A percentile compares a stretch with the other conserved stretches of the same genome.
Evolutionary conservation across 2,888 invertebrate genomes (phyloP).

Genomic region (Pelosia muscerda): DNA sequence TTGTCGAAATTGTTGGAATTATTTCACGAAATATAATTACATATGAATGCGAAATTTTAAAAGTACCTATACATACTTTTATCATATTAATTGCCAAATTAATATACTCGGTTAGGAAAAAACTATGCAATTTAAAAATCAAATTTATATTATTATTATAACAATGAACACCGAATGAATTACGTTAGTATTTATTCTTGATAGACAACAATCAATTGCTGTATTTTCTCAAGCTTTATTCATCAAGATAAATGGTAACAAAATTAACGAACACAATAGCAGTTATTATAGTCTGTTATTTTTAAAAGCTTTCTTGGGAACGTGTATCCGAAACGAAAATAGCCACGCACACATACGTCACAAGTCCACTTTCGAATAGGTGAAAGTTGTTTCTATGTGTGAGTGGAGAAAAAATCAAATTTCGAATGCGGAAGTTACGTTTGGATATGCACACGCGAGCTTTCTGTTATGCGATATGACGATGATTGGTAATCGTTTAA

Average conservation of each 20-base stretch:
- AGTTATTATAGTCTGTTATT: slow-evolving; percentile 42
- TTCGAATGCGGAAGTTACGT: slow-evolving; percentile 64
- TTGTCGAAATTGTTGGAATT: not conserved
- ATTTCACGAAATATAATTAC: not conserved
- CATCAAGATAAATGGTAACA: slow-evolving; percentile 29
- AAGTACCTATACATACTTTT: not conserved
- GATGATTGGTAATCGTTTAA: slow-evolving; percentile 50
- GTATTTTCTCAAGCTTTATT: slow-evolving; percentile 20
- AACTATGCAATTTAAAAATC: slow-evolving; percentile 11
- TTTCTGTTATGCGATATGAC: slow-evolving; percentile 56
- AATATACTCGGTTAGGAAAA: slow-evolving; percentile 2
- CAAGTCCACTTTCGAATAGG: slow-evolving; percentile 61
- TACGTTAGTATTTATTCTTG: slow-evolving; percentile 17
- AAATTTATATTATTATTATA: not conserved
- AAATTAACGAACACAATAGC: slow-evolving; percentile 29
- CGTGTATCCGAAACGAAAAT: slow-evolving; percentile 51
- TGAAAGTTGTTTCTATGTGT: slow-evolving; percentile 61
- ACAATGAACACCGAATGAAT: slow-evolving; percentile 13
- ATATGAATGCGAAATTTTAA: not conserved
- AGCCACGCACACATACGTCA: slow-evolving; percentile 48
- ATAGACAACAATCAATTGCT: slow-evolving; percentile 20
- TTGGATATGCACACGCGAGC: slow-evolving; percentile 59
- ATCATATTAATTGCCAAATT: not conserved
- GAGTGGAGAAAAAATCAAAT: slow-evolving; percentile 55
- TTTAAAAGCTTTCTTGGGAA: slow-evolving; percentile 54